phyloP scores from a whole-genome alignment of 2,113 vertebrate genomes.

The Uropsilus gracilis region DNA sequence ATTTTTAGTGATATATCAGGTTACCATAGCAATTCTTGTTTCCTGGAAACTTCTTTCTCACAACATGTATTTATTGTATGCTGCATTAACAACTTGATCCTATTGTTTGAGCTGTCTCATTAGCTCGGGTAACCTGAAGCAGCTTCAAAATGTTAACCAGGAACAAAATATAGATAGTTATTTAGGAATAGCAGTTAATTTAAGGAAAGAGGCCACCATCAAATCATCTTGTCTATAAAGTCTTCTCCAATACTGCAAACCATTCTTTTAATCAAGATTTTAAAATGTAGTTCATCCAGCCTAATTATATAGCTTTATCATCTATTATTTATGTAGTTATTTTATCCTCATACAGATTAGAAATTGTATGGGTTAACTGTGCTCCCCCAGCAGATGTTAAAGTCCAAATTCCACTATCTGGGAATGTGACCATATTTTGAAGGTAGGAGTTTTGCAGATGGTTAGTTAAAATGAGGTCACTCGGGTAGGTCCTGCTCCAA shows the following conservation, averaged over 20 bases:
- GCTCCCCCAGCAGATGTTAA: neutral
- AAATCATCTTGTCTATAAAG: neutral
- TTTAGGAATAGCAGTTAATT: constrained; percentile 52
- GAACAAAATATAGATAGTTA: constrained; percentile 26
- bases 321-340: neutral
- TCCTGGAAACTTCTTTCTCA: constrained; percentile 75
- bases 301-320: constrained; percentile 30
- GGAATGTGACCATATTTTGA: neutral
- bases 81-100: constrained; percentile 70
- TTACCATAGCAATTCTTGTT: constrained; percentile 82
- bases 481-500: neutral
- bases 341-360: neutral
- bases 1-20: constrained; percentile 82
- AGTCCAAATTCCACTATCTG: neutral
- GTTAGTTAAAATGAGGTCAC: neutral
- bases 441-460: neutral
- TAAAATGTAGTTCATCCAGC: neutral
- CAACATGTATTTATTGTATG: constrained; percentile 60
- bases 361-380: neutral
- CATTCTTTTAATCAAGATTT: constrained; percentile 42
- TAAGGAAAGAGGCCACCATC: constrained; percentile 47
- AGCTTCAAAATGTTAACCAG: constrained; percentile 70
- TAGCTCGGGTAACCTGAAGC: constrained; percentile 66
- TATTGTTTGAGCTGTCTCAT: constrained; percentile 77
- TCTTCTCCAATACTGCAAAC: neutral